Percentiles rank a stretch among this genome's conserved stretches.
These are phyloP conservation scores for Hofmannophila pseudospretella DNA, from an alignment of 2,888 invertebrate genomes.

Conservation along the genomic window DNA sequence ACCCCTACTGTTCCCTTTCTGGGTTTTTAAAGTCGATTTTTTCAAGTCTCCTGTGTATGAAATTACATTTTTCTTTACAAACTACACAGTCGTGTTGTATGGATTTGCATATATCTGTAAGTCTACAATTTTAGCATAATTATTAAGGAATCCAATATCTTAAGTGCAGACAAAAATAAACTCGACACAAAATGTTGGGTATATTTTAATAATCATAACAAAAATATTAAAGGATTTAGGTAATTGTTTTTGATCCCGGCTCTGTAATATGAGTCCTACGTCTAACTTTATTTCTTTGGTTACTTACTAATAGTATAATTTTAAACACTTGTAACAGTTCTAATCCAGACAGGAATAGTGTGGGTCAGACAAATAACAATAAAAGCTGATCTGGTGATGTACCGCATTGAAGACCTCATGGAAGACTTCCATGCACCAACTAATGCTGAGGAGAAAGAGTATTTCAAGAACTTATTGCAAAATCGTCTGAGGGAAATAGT, in stretches of 20 bases:
- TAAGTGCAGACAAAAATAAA: no score
- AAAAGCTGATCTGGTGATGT: constrained; percentile 48
- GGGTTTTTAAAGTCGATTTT: constrained; percentile 37
- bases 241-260: no score
- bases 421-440: constrained; percentile 31
- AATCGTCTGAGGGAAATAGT: constrained; percentile 41
- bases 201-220: no score
- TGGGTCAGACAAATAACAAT: constrained; percentile 51
- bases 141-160: no score
- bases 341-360: constrained; percentile 47
- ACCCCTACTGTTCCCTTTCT: constrained; percentile 45
- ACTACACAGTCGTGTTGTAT: constrained; percentile 25
- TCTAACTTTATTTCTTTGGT: no score
- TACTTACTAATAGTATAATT: no score
- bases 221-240: no score
- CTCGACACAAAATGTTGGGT: no score
- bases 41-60: constrained; percentile 40
- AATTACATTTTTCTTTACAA: constrained; percentile 32
- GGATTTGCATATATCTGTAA: constrained; percentile 41
- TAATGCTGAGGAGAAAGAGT: constrained; percentile 21
- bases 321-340: no score
- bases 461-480: constrained; percentile 28
- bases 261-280: no score
- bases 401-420: constrained; percentile 48
- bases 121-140: constrained; percentile 18